Base-by-base conservation (phyloP, 2,113 vertebrate genomes). In the Callorhinus ursinus region DNA sequence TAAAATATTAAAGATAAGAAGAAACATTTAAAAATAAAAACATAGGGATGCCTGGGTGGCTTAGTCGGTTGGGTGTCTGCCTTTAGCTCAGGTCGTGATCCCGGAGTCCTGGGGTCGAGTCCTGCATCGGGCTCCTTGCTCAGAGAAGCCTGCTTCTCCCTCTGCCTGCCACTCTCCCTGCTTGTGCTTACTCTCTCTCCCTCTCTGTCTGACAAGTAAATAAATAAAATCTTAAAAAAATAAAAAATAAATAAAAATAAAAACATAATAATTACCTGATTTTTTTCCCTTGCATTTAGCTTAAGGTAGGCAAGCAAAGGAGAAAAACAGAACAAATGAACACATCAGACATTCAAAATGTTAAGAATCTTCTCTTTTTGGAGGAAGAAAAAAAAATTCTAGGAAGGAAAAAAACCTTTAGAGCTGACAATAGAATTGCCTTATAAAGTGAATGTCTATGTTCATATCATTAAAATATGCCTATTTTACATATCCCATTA, bases 1-100 rank as follows among this genome's bases (percentile, higher is more conserved):
- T 96, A 33, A 93, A 94, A 39, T 86, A 95, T 22, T 95, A 93
- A 72, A 51, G 31, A 21, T 71, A 92, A 95, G 95, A 95, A 77
- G 36, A 96, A 95, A 67, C 46, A 77, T 92, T 81, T 87, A 49
- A 86, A 94, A 88, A 90, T 59, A 93, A 51, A 87, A 74, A 65
- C 74, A 81, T 46, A 46, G 31, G 31, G 14, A 67, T 67, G 31
- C 14, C 63, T 67, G 31, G 6, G 63, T 67, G 14, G 63, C 63
- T 67, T 16, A 67, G 31, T 33, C 31, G 7, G 31, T 67, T 67
- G 63, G 31, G 31, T 15, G 15, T 67, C 63, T 33, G 63, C 63
- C 63, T 67, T 67, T 6, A 67, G 63, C 63, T 67, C 63, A 67
- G 31, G 31, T 67, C 1, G 3, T 67, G 63, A 67, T 67, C 63